Base-by-base conservation (phyloP, 2,113 vertebrate genomes). In the Oreotrochilus melanogaster region DNA sequence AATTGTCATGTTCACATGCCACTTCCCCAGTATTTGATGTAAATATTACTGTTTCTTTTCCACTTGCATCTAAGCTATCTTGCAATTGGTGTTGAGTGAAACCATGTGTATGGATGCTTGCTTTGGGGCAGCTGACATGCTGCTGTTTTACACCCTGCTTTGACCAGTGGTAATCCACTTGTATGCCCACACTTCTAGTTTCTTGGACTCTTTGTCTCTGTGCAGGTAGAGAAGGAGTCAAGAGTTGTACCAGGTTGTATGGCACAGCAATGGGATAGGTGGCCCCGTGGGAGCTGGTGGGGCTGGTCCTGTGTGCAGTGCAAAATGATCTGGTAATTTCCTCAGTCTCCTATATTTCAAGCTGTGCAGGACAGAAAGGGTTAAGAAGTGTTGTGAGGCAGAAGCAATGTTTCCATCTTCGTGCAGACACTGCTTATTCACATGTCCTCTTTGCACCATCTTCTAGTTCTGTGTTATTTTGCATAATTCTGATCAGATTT, bases 261-360 rank as follows among this genome's bases (percentile, higher is more conserved):
- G 14, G 56, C 25, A 28, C 39, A 39, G 54, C 48, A 54, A 10
- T 11, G 22, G 14, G n/a, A n/a, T 2, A 14, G 35, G 42, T 28
- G 45, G 18, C 39, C 37, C 54, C 3, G n/a, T 17, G 39, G 43
- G 27, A 62, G 27, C 51, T 37, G 48, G 16, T 13, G 13, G 13
- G 53, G 35, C n/a, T 28, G 19, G 21, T 15, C 16, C 48, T 17
- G 8, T 6, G 6, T 10, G 25, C 37, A 1, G 27, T 8, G 22
- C 2, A 3, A 50, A 30, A 78, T 28, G 30, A 62, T 42, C 14
- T 37, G 24, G 18, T 72, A 11, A 60, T 50, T 48, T 22, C n/a
- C 23, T 24, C 3, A 1, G 6, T 61, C 35, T 53, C n/a, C 19
- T 1, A 0, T 48, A 24, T 45, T 67, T 78, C 74, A 58, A 9